phyloP scores from a whole-genome alignment of 2,797 vertebrate genomes.

The Rhynchotus rufescens region DNA sequence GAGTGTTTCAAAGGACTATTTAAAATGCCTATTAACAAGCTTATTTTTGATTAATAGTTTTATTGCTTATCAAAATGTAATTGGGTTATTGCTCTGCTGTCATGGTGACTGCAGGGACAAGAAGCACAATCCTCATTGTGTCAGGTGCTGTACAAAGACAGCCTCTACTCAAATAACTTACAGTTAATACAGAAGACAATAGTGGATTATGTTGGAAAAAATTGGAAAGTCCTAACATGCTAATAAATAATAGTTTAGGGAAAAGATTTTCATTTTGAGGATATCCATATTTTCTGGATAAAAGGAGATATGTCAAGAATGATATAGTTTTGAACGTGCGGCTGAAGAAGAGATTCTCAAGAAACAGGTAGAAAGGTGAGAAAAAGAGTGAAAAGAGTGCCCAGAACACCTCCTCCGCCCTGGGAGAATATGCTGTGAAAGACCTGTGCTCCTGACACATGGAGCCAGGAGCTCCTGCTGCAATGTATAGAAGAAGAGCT shows the following conservation, averaged over 20 bases:
- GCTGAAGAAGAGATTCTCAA: neutral
- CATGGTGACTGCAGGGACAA: neutral
- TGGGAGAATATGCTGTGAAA: neutral
- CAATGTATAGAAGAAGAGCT: neutral
- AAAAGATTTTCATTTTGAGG: neutral
- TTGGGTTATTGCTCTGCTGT: neutral
- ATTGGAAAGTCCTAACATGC: neutral
- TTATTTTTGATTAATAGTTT: neutral
- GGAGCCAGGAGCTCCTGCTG: neutral
- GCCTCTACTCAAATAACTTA: neutral
- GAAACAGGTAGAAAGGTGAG: neutral
- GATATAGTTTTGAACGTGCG: rapidly evolving
- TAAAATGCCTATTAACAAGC: neutral
- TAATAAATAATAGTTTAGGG: neutral
- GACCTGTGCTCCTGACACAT: too few relatives aligned
- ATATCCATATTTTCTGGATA: neutral
- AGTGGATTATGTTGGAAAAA: neutral
- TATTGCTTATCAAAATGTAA: neutral
- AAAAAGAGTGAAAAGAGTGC: neutral
- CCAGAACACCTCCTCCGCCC: neutral
- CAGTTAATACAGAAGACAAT: neutral
- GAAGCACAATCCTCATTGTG: neutral
- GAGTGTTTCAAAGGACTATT: neutral
- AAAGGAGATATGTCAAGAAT: neutral
- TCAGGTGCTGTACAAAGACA: neutral